phyloP scores from a whole-genome alignment of 2,888 invertebrate genomes.

The Melinaea marsaeus region DNA sequence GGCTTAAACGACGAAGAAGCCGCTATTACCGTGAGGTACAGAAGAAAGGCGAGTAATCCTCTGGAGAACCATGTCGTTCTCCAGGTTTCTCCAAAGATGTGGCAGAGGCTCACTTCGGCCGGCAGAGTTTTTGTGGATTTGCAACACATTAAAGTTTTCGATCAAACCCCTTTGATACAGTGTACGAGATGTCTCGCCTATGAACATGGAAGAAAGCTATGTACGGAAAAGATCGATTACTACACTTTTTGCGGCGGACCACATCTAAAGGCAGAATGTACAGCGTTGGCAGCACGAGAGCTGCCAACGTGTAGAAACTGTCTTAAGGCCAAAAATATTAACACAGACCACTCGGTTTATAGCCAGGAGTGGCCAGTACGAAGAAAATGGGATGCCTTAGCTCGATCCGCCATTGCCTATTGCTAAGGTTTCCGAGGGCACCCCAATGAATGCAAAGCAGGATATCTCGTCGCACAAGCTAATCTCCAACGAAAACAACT shows the following conservation, averaged over 20 bases:
- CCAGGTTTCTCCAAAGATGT: slow-evolving; percentile 13
- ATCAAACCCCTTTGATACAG: slow-evolving; percentile 1
- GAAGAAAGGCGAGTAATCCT: slow-evolving; percentile 14
- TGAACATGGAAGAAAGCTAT: not conserved
- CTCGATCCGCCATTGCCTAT: slow-evolving; percentile 2
- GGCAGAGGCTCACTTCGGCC: slow-evolving; percentile 4
- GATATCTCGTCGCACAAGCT: slow-evolving; percentile 5
- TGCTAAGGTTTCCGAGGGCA: too few species aligned
- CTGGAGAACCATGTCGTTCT: slow-evolving; percentile 10
- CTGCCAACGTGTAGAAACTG: slow-evolving; percentile 25
- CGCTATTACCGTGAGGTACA: slow-evolving; percentile 7
- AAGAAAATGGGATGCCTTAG: slow-evolving; percentile 23
- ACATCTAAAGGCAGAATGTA: slow-evolving; percentile 10
- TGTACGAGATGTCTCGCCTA: too few species aligned
- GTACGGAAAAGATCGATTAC: slow-evolving; percentile 9
- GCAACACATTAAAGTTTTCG: slow-evolving; percentile 6
- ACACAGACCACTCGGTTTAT: slow-evolving; percentile 18
- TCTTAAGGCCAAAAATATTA: slow-evolving; percentile 2
- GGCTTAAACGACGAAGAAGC: slow-evolving; percentile 2
- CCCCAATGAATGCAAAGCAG: too few species aligned
- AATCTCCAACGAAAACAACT: slow-evolving; percentile 11
- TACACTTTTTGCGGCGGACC: not conserved
- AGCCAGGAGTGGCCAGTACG: slow-evolving; percentile 17
- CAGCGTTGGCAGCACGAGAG: not conserved
- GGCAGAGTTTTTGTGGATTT: slow-evolving; percentile 9